Base-by-base conservation (phyloP, 2,888 invertebrate genomes). In the Sesamia inferens region DNA sequence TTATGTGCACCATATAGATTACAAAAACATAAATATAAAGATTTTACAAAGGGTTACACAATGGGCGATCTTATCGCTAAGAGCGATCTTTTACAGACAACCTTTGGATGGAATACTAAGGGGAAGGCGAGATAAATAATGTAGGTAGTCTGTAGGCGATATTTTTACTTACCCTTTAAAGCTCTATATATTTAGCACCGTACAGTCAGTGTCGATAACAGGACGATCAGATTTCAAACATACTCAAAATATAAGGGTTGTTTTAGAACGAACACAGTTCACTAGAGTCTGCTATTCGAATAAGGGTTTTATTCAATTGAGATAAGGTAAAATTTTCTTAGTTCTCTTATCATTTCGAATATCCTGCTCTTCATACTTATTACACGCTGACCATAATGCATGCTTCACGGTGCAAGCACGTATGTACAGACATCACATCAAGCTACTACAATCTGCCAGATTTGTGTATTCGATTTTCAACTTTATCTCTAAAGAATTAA, bases 351-450 rank as follows among this genome's bases (percentile, higher is more conserved):
- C 0, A 44, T 67, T 66, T 39, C 6, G 5, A 44, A 22, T 3
- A 51, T 3, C 22, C 13, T 16, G 22, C 31, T 31, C 22, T 14
- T 61, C 14, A 39, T 70, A 31, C 31, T 39, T 7, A 3, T 31
- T 6, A 7, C 3, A 22, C 2, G 13, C 31, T 54, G 8, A 16
- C 31, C 13, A 42, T 16, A 8, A n/a, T 44, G 81, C 81, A 80
- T 66, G 76, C 16, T 48, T 75, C 81, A 65, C 65, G 81, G 0
- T 62, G 42, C 48, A 54, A 19, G 82, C 71, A 63, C 67, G 78
- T 31, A 31, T 31, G 31, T 31, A 31, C 31, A 3, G 31, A 31
- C 31, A 31, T 1, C 31, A 31, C 31, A 31, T 31, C 31, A 31
- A 1, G 31, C 31, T 31, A 31, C 31, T 31, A 31, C 31, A 31